These are phyloP conservation scores for Meles meles DNA, from an alignment of 2,113 vertebrate genomes.

Conservation along the genomic window DNA sequence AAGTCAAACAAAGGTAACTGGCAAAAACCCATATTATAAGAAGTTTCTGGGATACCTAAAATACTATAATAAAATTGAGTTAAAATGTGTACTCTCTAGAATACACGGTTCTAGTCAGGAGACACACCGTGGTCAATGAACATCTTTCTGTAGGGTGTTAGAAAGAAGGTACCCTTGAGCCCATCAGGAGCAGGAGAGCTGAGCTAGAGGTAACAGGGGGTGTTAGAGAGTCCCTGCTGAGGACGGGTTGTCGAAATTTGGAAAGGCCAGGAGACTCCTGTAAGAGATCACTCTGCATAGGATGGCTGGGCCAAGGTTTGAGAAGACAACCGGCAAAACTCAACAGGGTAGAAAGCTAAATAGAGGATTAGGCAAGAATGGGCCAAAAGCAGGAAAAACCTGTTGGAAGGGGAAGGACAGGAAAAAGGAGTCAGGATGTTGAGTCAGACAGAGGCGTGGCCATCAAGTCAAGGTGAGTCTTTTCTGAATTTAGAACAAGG, in stretches of 20 bases:
- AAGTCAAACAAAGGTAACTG: background rate
- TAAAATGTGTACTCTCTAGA: background rate
- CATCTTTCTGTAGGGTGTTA: background rate
- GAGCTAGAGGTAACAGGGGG: background rate
- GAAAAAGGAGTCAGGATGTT: background rate
- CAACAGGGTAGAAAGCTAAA: background rate
- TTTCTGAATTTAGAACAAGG: background rate
- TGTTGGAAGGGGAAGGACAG: background rate
- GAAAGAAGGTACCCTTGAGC: background rate
- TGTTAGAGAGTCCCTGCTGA: background rate
- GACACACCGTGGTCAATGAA: background rate
- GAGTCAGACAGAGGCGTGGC: background rate
- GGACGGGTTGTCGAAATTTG: background rate
- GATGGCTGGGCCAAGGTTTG: background rate
- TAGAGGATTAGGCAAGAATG: background rate
- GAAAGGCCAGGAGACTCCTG: background rate
- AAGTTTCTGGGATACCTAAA: background rate
- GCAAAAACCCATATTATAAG: background rate
- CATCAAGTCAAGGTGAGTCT: background rate
- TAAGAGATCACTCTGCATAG: background rate
- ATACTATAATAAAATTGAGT: background rate
- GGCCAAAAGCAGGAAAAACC: background rate
- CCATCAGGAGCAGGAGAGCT: background rate
- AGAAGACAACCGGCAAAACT: background rate
- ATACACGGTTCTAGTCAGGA: background rate